These are phyloP conservation scores for Conus ventricosus DNA, from an alignment of 1,140 invertebrate genomes.

Conservation along the genomic window DNA sequence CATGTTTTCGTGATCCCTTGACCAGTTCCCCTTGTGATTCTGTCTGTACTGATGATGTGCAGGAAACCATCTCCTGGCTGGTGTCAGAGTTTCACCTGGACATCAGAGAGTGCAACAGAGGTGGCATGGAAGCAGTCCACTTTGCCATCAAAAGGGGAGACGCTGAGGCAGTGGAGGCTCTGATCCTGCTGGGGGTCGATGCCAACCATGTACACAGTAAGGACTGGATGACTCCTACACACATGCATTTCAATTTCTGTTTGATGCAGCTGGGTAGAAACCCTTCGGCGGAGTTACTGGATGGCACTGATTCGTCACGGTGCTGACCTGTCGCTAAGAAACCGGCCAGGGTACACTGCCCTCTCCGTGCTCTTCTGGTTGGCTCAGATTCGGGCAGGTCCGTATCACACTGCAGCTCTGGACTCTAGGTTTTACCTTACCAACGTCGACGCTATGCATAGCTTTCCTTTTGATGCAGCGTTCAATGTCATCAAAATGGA, in stretches of 20 bases:
- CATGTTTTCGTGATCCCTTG: not conserved
- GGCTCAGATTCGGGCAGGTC: not conserved
- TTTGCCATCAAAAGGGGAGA: not conserved
- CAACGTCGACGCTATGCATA: not conserved
- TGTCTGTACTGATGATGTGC: not conserved
- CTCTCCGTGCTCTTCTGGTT: constrained; percentile 23
- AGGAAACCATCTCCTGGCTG: constrained; percentile 22
- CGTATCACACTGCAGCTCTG: not conserved
- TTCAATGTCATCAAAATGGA: too few relatives aligned
- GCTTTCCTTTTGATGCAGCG: too few relatives aligned
- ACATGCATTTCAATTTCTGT: constrained; percentile 3
- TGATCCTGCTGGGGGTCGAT: constrained; percentile 10
- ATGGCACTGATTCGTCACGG: constrained; percentile 16
- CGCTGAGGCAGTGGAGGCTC: not conserved
- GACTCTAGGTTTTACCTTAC: not conserved
- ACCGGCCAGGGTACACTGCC: not conserved
- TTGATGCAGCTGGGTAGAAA: not conserved
- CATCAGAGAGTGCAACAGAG: not conserved
- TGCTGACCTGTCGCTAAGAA: not conserved
- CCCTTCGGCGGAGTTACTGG: not conserved
- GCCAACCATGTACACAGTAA: not conserved
- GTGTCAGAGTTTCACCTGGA: constrained; percentile 5
- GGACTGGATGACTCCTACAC: not conserved
- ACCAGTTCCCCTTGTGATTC: not conserved
- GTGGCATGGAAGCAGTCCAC: constrained; percentile 5